Base-by-base conservation (phyloP, 1,140 invertebrate species). In the Pogonomyrmex barbatus region DNA sequence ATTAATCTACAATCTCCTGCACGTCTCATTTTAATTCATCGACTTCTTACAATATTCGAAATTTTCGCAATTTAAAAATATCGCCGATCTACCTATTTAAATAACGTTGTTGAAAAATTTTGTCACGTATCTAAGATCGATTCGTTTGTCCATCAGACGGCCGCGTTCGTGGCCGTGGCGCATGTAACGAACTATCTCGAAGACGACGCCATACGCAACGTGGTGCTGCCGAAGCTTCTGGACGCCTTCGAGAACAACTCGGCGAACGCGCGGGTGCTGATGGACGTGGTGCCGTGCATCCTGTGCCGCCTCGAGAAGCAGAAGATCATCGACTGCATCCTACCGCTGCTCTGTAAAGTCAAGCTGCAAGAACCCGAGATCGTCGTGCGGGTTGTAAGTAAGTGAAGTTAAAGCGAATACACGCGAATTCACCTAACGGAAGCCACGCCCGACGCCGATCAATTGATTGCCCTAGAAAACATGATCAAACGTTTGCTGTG, bases 301-400 rank as follows among this genome's bases (percentile, higher is more conserved):
- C 94, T 99, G 63, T 96, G 97, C 87, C 97, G 98, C 76, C 95
- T 99, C 78, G 98, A 99, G 87, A 97, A 98, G 89, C 96, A 97
- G 67, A 97, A 98, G 92, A 98, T 99, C 67, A 96, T 99, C 86
- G 98, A 99, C 89, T 97, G 99, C 88, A 98, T 99, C 0, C 96
- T 99, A 87, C 98, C 98, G 0, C 96, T 99, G 78, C 95, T 99
- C n/a, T 97, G 97, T 86, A 97, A 98, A 87, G 98, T 98, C 76
- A 96, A 97, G 63, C 96, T 99, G 42, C 97, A 97, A 71, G 98
- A 99, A 93, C 97, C 98, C 0, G 97, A 97, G 91, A 96, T 98
- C 68, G 96, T 97, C 62, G 95, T 97, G 87, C 96, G 97, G 93
- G 97, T 98, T 94, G 97, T 98, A 94, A 97, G 97, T 98, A 96